Evolutionary conservation across 2,113 vertebrate genomes (phyloP).

Genomic region (Acrocephalus kingi): DNA sequence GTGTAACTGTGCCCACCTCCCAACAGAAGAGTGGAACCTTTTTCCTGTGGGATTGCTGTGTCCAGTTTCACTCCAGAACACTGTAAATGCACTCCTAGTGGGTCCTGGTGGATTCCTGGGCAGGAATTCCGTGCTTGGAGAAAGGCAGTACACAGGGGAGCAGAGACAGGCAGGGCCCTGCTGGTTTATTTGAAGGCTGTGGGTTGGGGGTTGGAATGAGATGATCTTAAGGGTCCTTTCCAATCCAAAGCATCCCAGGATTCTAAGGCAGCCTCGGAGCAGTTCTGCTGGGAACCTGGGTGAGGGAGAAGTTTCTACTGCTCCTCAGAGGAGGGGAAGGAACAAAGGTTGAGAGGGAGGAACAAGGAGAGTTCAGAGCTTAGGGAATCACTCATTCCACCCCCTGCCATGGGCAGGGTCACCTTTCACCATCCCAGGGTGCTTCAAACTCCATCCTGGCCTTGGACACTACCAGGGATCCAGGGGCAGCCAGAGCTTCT

Average conservation of each 20-base stretch:
- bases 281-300: background rate
- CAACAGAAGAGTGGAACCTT: background rate
- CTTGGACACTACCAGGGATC: accelerated
- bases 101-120: background rate
- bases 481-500: background rate
- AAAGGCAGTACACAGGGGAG: background rate
- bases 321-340: background rate
- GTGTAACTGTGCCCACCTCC: too few species aligned
- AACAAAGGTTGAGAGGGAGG: background rate
- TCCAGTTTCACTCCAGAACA: accelerated
- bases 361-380: background rate
- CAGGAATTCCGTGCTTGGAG: background rate
- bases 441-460: background rate
- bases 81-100: accelerated
- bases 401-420: background rate
- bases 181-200: background rate
- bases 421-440: accelerated
- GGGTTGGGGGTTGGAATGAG: too few species aligned
- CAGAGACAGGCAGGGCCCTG: background rate
- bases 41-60: background rate
- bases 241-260: background rate
- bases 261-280: background rate
- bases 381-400: background rate
- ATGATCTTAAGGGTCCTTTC: background rate
- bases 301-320: background rate